Conservation (phyloP, 2,113 vertebrate species). For the Manacus vitellinus region DNA sequence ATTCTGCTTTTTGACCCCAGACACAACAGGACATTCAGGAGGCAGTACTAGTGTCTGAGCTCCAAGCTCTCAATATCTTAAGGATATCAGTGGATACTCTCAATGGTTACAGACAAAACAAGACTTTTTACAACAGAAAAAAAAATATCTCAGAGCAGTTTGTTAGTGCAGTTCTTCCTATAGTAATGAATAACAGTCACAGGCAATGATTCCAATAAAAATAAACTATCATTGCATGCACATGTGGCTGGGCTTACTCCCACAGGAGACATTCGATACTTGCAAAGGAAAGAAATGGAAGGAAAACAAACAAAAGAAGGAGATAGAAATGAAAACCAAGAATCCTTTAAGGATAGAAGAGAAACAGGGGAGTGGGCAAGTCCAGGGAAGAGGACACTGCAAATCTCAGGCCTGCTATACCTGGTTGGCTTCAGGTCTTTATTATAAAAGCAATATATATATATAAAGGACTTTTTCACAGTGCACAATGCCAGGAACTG, state of each 20-base stretch:
- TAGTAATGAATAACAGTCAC: slow-evolving; percentile 51
- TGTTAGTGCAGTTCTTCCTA: slow-evolving; percentile 46
- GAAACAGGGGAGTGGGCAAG: background rate
- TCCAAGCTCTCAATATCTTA: background rate
- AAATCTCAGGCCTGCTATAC: background rate
- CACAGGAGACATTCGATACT: slow-evolving; percentile 40
- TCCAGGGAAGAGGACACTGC: background rate
- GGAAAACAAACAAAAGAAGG: slow-evolving; percentile 42
- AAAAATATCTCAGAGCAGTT: background rate
- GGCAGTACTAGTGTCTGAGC: background rate
- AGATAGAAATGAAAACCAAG: slow-evolving; percentile 49
- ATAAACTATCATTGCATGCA: slow-evolving; percentile 27
- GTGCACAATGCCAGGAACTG: background rate
- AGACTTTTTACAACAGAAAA: slow-evolving; percentile 21
- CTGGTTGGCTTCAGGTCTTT: background rate
- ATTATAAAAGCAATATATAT: background rate
- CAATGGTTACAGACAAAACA: background rate
- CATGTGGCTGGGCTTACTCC: slow-evolving; percentile 31
- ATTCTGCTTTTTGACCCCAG: background rate
- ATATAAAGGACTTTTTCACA: background rate
- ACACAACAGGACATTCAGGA: background rate
- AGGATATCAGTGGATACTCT: background rate
- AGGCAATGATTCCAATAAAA: slow-evolving; percentile 56
- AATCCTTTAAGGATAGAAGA: slow-evolving; percentile 4
- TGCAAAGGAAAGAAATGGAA: slow-evolving; percentile 38